Evolutionary conservation across 2,113 vertebrate genomes (phyloP).

Genomic region (Barbus barbus): DNA sequence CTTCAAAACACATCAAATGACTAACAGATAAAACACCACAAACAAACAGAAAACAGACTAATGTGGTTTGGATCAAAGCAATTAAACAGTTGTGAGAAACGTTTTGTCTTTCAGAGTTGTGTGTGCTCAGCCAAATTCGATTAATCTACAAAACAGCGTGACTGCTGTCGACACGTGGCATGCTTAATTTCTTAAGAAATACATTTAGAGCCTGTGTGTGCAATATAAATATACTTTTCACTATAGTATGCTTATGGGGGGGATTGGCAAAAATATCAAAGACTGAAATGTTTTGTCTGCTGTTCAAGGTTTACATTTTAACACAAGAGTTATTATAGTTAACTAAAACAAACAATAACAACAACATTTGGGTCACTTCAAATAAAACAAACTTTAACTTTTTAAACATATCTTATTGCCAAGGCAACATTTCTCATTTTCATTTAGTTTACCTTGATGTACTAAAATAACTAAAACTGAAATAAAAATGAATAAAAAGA

Average conservation of each 20-base stretch:
- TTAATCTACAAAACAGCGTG: neutral
- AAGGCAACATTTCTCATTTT: too few species aligned
- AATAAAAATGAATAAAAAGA: too few species aligned
- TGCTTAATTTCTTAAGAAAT: neutral
- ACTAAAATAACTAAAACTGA: too few species aligned
- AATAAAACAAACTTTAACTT: too few species aligned
- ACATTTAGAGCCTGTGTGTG: neutral
- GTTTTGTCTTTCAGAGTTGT: neutral
- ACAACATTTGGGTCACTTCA: neutral
- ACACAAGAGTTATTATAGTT: neutral
- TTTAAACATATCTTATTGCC: too few species aligned
- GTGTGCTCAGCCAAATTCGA: neutral
- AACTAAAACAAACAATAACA: neutral
- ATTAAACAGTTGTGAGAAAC: neutral
- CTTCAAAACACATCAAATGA: slow-evolving; percentile 14
- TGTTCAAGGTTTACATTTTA: neutral
- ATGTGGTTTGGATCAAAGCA: neutral
- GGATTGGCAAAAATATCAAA: neutral
- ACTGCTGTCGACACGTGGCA: neutral
- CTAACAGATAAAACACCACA: neutral
- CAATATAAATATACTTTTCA: neutral
- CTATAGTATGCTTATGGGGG: neutral
- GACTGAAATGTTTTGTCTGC: neutral
- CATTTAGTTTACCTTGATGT: too few species aligned
- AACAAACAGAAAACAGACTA: neutral